Conservation (phyloP, 2,888 invertebrate genomes). For the Microctonus hyperodae region DNA sequence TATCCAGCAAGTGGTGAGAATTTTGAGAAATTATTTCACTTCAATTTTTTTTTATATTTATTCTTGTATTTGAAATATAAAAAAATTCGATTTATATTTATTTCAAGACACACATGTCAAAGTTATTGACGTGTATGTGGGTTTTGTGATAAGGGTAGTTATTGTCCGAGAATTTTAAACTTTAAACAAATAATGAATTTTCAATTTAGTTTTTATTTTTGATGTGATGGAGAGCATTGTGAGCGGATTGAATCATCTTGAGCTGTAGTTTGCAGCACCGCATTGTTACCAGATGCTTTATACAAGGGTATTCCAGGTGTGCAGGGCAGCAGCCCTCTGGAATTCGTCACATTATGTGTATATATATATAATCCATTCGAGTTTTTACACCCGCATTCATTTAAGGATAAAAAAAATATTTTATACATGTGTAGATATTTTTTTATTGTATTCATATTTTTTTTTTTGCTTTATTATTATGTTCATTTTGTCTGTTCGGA, state of each 20-base stretch:
- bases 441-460: no score
- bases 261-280: background rate
- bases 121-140: background rate
- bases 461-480: background rate
- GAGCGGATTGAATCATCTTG: background rate
- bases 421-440: background rate
- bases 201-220: no score
- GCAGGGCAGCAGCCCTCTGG: background rate
- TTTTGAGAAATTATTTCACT: background rate
- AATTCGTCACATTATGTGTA: no score
- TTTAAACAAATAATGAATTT: background rate
- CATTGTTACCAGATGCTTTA: background rate
- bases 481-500: background rate
- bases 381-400: conserved; percentile 22
- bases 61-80: no score
- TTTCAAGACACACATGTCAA: background rate
- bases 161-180: background rate
- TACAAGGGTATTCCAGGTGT: conserved; percentile 5
- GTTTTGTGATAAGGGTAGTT: background rate
- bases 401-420: background rate
- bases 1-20: background rate
- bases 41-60: background rate
- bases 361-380: conserved; percentile 5
- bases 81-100: background rate
- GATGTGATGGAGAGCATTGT: background rate